phyloP scores from a whole-genome alignment of 1,140 invertebrate genomes.

The Drosophila persimilis region DNA sequence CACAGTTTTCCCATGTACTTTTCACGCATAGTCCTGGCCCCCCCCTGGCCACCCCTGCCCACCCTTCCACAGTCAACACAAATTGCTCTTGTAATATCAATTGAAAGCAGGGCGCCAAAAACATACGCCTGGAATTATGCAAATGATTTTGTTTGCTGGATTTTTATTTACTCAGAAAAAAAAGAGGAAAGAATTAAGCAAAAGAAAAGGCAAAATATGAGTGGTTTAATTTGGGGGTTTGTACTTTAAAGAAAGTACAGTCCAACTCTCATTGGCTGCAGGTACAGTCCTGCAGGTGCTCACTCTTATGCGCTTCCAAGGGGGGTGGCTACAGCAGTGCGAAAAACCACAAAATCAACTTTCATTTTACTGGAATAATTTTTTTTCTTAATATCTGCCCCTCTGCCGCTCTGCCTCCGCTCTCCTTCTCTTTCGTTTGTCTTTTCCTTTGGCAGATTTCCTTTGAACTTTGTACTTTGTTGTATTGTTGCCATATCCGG shows the following conservation, averaged over 20 bases:
- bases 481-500: slow-evolving; percentile 60
- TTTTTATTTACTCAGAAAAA: slow-evolving; percentile 37
- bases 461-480: slow-evolving; percentile 74
- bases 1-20: slow-evolving; percentile 68
- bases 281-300: neutral
- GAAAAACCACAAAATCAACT: slow-evolving; percentile 41
- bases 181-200: neutral
- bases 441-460: slow-evolving; percentile 68
- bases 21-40: slow-evolving; percentile 20
- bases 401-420: slow-evolving; percentile 9
- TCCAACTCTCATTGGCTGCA: neutral
- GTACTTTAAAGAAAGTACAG: neutral
- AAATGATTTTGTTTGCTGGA: slow-evolving; percentile 51
- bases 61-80: slow-evolving; percentile 29
- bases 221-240: neutral
- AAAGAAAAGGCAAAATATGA: slow-evolving; percentile 6
- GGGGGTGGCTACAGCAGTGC: neutral
- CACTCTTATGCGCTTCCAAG: no score
- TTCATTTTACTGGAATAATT: slow-evolving; percentile 70
- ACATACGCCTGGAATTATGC: slow-evolving; percentile 61
- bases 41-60: neutral
- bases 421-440: slow-evolving; percentile 31
- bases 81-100: slow-evolving; percentile 74
- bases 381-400: slow-evolving; percentile 69
- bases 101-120: slow-evolving; percentile 65